A percentile compares a stretch with the other conserved stretches of the same genome.
These are phyloP conservation scores for Gadopsis marmoratus DNA, from an alignment of 2,797 vertebrate species.

Conservation along the genomic window DNA sequence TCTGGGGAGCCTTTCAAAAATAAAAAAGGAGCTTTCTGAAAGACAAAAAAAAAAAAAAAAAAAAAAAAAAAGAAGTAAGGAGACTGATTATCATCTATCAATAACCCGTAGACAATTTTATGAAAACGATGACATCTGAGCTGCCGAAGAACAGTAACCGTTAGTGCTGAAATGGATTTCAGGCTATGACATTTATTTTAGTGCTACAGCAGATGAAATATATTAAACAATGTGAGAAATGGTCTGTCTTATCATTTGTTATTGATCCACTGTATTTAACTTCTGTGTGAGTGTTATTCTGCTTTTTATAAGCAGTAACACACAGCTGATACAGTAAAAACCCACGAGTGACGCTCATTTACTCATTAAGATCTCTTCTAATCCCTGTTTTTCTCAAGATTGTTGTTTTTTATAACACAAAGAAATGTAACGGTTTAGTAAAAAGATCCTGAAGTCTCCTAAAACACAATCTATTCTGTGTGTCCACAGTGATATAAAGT, in stretches of 20 bases:
- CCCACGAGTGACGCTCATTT: not conserved
- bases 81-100: not conserved
- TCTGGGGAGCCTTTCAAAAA: conserved; percentile 69
- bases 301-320: conserved; percentile 53
- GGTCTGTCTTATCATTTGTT: conserved; percentile 4
- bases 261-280: conserved; percentile 77
- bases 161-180: not conserved
- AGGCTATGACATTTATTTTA: not conserved
- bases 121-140: not conserved
- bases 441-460: not conserved
- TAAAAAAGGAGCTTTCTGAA: conserved; percentile 79
- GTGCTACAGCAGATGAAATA: not conserved
- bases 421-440: not conserved
- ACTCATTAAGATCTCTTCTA: not conserved
- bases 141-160: not conserved
- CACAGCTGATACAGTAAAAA: not conserved
- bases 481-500: not conserved
- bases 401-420: not conserved
- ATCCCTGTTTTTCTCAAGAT: not conserved
- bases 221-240: not conserved
- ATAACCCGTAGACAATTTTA: conserved; percentile 6
- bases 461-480: not conserved
- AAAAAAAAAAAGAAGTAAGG: conserved; percentile 17
- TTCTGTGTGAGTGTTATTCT: conserved; percentile 74
- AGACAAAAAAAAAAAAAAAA: conserved; percentile 62